Evolutionary conservation across 2,888 invertebrate genomes (phyloP).

Genomic region (Notodonta dromedarius): DNA sequence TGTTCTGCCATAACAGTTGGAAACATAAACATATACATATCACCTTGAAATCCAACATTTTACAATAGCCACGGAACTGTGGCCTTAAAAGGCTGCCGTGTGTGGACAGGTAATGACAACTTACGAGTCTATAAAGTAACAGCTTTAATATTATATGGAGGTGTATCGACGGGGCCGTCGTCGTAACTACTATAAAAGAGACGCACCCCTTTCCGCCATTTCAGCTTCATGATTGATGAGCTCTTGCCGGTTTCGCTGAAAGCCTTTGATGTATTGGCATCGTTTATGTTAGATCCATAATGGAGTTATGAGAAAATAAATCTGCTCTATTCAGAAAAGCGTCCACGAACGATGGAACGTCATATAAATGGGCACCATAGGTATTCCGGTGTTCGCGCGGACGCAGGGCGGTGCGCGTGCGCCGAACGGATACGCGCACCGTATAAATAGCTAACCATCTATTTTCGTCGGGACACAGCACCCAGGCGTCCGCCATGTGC

Average conservation of each 20-base stretch:
- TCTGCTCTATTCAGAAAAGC: neutral
- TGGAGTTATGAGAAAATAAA: neutral
- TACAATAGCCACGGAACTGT: constrained; percentile 28
- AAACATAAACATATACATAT: constrained; percentile 45
- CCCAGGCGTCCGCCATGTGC: constrained; percentile 77
- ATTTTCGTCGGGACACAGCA: constrained; percentile 74
- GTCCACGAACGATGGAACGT: neutral
- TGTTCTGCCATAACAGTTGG: constrained; percentile 57
- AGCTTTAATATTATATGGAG: neutral
- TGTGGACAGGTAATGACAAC: constrained; percentile 17
- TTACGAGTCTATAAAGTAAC: neutral
- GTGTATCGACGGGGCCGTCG: neutral
- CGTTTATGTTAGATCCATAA: constrained; percentile 1
- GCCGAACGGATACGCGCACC: constrained; percentile 74
- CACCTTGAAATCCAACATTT: constrained; percentile 40
- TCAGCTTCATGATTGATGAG: constrained; percentile 70
- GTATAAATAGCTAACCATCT: constrained; percentile 78
- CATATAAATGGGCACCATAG: constrained; percentile 47
- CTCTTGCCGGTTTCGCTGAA: constrained; percentile 62
- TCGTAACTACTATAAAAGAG: neutral
- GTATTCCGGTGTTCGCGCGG: constrained; percentile 49
- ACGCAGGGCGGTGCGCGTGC: constrained; percentile 64
- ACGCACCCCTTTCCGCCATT: constrained; percentile 50
- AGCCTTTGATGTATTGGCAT: constrained; percentile 46
- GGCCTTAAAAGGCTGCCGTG: constrained; percentile 30